These are phyloP conservation scores for Dasyurus viverrinus DNA, from an alignment of 2,113 vertebrate species.

Conservation along the genomic window DNA sequence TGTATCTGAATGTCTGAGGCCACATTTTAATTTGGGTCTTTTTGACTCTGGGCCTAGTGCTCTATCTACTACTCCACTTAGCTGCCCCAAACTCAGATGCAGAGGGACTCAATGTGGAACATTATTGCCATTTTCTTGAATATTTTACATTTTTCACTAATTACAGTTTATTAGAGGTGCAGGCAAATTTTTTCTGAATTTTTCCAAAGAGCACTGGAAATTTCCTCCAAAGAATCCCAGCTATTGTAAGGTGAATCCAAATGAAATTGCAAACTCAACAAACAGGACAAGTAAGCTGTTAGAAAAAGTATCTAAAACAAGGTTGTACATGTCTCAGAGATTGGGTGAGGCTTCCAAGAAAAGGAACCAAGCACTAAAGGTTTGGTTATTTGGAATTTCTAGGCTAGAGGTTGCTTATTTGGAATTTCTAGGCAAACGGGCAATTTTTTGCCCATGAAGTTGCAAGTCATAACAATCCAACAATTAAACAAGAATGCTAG, in stretches of 20 bases:
- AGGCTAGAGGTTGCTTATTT: neutral
- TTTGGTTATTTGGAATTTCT: neutral
- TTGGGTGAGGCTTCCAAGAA: neutral
- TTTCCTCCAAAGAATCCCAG: neutral
- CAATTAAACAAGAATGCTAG: neutral
- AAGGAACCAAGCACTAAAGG: neutral
- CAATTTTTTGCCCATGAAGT: neutral
- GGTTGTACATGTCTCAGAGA: neutral
- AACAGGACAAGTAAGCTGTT: neutral
- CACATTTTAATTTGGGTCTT: neutral
- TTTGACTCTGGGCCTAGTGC: neutral
- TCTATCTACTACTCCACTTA: neutral
- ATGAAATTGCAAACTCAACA: neutral
- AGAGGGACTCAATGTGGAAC: neutral
- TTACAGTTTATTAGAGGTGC: neutral
- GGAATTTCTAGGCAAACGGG: neutral
- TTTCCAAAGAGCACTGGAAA: neutral
- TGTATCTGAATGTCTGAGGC: neutral
- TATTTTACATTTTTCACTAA: neutral
- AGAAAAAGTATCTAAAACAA: neutral
- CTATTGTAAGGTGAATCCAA: neutral
- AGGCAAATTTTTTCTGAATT: neutral
- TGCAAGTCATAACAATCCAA: neutral
- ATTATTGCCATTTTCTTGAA: neutral
- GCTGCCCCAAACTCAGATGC: neutral